phyloP scores from a whole-genome alignment of 2,113 vertebrate genomes.

The Equus quagga region DNA sequence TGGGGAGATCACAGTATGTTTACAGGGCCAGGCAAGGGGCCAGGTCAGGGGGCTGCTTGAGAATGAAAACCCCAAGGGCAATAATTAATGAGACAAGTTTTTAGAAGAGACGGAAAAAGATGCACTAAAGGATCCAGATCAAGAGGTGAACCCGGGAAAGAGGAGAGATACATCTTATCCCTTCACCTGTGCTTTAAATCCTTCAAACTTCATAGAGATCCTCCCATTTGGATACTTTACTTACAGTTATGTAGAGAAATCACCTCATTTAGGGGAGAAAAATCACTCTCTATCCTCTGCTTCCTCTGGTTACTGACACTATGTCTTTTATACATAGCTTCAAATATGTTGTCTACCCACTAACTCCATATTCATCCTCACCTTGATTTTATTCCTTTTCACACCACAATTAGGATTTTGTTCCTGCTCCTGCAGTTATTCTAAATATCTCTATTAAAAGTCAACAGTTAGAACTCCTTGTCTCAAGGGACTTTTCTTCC shows the following conservation, averaged over 20 bases:
- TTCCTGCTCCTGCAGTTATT: background rate
- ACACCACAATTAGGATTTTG: background rate
- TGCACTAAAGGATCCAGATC: background rate
- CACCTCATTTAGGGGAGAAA: background rate
- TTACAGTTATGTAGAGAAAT: background rate
- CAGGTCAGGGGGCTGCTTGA: background rate
- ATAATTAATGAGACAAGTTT: background rate
- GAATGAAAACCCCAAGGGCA: background rate
- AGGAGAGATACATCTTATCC: background rate
- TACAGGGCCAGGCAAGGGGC: background rate
- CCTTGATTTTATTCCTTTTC: background rate
- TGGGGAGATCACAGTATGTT: background rate
- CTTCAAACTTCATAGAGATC: background rate
- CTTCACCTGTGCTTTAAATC: background rate
- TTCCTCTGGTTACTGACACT: background rate
- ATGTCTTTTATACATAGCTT: background rate
- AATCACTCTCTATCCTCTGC: background rate
- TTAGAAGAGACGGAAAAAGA: background rate
- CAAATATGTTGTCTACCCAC: background rate
- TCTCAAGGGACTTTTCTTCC: background rate
- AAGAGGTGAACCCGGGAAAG: background rate
- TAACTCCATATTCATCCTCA: background rate
- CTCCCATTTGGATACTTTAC: background rate
- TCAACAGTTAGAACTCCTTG: background rate
- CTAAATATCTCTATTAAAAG: background rate